Evolutionary conservation across 2,888 invertebrate genomes (phyloP), one percentile per base, ranked within the genome.

Genomic region (Frankliniella intonsa): DNA sequence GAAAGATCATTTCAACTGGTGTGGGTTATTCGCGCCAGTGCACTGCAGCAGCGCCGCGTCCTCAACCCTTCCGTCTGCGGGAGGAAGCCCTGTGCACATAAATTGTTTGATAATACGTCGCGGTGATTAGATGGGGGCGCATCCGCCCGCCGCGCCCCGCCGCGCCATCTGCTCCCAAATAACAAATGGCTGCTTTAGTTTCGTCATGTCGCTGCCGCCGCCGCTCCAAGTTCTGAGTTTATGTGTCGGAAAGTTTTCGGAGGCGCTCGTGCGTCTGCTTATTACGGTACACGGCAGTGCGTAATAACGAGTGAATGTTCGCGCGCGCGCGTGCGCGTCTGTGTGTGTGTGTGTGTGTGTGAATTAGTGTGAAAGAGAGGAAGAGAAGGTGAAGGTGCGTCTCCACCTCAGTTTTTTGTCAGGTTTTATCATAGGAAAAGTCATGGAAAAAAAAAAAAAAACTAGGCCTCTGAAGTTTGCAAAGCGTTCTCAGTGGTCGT

Each of bases 51-150:
- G 5, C 3, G 38, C 38, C 38, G 38, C 38, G 38, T 38, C 38
- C 38, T 38, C 38, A 38, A 38, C 38, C 38, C 38, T 38, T 38
- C 38, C 38, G 38, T 38, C 38, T 38, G 38, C 38, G 38, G 38
- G 38, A 38, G 38, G 38, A 38, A 38, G 38, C 38, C 38, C 38
- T 38, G 38, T 38, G 25, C 25, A 11, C 69, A 76, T 76, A 76
- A 76, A 76, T 76, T 76, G 69, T 76, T 25, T 76, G 69, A 76
- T 76, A 76, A 76, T 76, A 22, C 25, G 69, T 12, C 55, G 14
- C 62, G 62, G 14, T 14, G 69, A 76, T 76, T 76, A 22, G 69
- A 76, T 76, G 69, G 69, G 69, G 69, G 69, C 25, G 62, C 14
- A 38, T 38, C 38, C 19, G 25, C 9, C 69, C 25, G 69, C 14